These are phyloP conservation scores for Anaspis maculata DNA, from an alignment of 2,888 invertebrate genomes.

Conservation along the genomic window DNA sequence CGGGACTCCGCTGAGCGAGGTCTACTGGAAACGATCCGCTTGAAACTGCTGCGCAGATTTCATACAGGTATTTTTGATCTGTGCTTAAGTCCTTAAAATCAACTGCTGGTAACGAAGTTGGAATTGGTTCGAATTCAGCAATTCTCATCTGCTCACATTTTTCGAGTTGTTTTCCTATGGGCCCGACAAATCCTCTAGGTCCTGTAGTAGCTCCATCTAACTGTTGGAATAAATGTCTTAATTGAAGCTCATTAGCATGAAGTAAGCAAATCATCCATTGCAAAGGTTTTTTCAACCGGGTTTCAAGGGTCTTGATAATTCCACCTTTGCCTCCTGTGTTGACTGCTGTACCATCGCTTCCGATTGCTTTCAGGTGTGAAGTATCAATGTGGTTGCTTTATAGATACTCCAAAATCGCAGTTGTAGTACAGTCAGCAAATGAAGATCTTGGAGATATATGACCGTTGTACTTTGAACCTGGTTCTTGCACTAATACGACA, in stretches of 20 bases:
- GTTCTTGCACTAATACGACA: conserved; percentile 13
- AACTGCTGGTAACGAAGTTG: conserved; percentile 3
- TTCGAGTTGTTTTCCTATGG: conserved; percentile 21
- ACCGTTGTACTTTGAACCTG: conserved; percentile 14
- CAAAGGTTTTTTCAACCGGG: conserved; percentile 14
- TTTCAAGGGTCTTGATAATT: conserved; percentile 18
- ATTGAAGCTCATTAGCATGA: conserved; percentile 22
- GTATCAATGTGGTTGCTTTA: conserved; percentile 1
- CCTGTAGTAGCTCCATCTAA: conserved; percentile 23
- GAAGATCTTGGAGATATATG: conserved; percentile 4
- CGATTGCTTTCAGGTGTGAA: conserved; percentile 10
- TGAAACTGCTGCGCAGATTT: conserved; percentile 5
- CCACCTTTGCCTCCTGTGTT: conserved; percentile 21
- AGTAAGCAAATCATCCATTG: conserved; percentile 22
- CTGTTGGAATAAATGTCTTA: conserved; percentile 22
- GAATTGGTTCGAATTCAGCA: not conserved
- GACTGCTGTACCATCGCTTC: conserved; percentile 20
- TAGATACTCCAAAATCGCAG: conserved; percentile 4
- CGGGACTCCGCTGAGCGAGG: conserved; percentile 3
- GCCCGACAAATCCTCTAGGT: conserved; percentile 20
- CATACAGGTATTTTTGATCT: conserved; percentile 9
- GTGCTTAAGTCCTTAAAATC: conserved; percentile 4
- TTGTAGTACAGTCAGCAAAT: conserved; percentile 4
- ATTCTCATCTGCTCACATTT: conserved; percentile 10
- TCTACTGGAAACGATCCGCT: conserved; percentile 3